Percentiles rank a stretch among this genome's conserved stretches.
phyloP scores from a whole-genome alignment of 2,888 invertebrate genomes.

The Cheilosia variabilis region DNA sequence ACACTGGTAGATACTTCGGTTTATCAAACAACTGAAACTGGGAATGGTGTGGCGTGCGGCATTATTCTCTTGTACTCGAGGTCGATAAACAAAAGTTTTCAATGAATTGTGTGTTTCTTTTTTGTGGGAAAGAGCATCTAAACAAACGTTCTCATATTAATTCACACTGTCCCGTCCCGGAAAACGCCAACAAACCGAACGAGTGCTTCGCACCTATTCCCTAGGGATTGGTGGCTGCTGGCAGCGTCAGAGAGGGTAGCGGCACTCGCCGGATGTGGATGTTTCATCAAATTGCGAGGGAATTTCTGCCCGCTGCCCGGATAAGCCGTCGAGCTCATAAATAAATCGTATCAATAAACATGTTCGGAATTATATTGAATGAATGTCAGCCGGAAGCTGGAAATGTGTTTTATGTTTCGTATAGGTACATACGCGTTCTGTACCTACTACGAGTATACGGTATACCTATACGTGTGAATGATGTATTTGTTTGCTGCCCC shows the following conservation, averaged over 20 bases:
- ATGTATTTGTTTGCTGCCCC: conserved; percentile 14
- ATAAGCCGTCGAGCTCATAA: conserved; percentile 64
- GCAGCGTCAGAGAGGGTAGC: conserved; percentile 11
- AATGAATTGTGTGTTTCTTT: conserved; percentile 34
- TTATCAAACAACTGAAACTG: conserved; percentile 14
- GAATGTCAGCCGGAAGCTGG: conserved; percentile 56
- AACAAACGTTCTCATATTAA: conserved; percentile 56
- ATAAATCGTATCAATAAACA: conserved; percentile 74
- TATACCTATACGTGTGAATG: neutral
- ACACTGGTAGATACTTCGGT: conserved; percentile 8
- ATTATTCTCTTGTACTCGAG: conserved; percentile 19
- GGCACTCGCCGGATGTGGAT: conserved; percentile 41
- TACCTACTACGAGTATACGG: too few relatives aligned
- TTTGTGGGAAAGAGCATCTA: conserved; percentile 40
- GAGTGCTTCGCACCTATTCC: conserved; percentile 57
- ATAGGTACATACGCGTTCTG: too few relatives aligned
- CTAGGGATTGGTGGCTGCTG: neutral
- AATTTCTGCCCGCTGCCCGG: conserved; percentile 54
- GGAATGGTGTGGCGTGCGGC: neutral
- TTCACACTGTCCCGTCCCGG: conserved; percentile 56
- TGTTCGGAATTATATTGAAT: conserved; percentile 63
- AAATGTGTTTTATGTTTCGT: conserved; percentile 50
- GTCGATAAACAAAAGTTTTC: conserved; percentile 64
- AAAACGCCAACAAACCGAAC: conserved; percentile 49
- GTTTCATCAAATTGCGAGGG: conserved; percentile 40